Evolutionary conservation across 2,113 vertebrate species (phyloP).

Genomic region (Chrysochloris asiatica): DNA sequence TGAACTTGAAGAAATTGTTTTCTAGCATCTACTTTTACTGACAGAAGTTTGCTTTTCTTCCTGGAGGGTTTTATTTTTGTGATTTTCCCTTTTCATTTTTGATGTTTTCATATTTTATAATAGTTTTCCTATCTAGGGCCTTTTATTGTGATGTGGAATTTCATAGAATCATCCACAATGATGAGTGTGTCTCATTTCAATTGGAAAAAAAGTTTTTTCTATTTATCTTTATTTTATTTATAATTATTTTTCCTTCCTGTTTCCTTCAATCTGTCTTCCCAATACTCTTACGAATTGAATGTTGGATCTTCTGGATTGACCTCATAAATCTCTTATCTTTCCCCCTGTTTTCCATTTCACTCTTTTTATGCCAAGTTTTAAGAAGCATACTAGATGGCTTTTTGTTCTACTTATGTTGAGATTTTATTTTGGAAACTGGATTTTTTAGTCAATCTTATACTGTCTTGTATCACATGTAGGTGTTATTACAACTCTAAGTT

Average conservation of each 20-base stretch:
- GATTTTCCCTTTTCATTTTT: background rate
- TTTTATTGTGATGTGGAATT: slow-evolving; percentile 6
- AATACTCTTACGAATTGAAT: background rate
- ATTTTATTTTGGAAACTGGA: background rate
- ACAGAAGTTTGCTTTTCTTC: background rate
- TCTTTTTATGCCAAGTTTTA: slow-evolving; percentile 26
- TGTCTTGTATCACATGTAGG: background rate
- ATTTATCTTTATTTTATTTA: slow-evolving; percentile 19
- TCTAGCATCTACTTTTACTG: background rate
- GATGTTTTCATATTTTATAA: background rate
- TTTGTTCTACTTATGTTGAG: background rate
- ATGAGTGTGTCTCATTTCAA: background rate
- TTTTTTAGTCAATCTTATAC: background rate
- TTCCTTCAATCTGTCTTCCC: background rate
- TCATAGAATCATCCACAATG: background rate
- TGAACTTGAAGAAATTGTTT: background rate
- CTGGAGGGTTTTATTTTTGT: background rate
- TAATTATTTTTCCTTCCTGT: background rate
- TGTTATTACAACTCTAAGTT: background rate
- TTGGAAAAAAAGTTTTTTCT: background rate
- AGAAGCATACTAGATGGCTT: background rate
- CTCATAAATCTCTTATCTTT: slow-evolving; percentile 24
- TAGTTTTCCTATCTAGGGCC: background rate
- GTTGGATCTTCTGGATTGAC: background rate
- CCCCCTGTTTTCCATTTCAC: background rate